phyloP scores from a whole-genome alignment of 1,140 invertebrate genomes.

The Cecropterus lyciades region DNA sequence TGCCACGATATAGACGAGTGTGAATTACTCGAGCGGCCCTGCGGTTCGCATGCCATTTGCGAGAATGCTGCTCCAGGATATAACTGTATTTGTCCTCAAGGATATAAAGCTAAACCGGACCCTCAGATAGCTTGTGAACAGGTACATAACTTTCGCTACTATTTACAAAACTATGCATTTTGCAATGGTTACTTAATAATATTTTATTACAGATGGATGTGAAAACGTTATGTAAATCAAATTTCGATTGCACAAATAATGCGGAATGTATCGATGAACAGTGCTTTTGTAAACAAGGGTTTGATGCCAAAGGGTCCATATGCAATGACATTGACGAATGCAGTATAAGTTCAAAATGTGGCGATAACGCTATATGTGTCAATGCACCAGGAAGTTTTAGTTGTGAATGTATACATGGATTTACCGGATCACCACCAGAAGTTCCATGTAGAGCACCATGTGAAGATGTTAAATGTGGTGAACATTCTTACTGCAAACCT shows the following conservation, averaged over 20 bases:
- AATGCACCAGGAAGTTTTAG: conserved; percentile 94
- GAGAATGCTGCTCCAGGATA: conserved; percentile 94
- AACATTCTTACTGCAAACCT: conserved; percentile 94
- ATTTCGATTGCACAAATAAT: conserved; percentile 96
- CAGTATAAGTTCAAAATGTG: conserved; percentile 88
- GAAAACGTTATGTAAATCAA: conserved; percentile 92
- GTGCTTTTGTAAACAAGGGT: conserved; percentile 96
- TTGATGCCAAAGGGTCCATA: conserved; percentile 90
- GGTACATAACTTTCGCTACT: conserved; percentile 71
- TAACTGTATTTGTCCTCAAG: conserved; percentile 94
- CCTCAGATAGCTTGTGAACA: conserved; percentile 94
- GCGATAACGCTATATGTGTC: conserved; percentile 91
- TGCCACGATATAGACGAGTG: conserved; percentile 97
- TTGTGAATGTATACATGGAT: conserved; percentile 95
- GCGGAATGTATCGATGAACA: conserved; percentile 94
- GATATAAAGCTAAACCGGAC: conserved; percentile 92
- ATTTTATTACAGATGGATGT: conserved; percentile 89
- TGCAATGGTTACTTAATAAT: conserved; percentile 7
- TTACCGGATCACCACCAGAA: conserved; percentile 91
- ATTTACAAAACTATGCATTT: conserved; percentile 8
- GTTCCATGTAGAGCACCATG: conserved; percentile 95
- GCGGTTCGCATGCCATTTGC: conserved; percentile 94
- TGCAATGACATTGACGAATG: conserved; percentile 95
- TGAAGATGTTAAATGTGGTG: conserved; percentile 94
- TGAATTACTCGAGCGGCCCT: conserved; percentile 90